Conservation (phyloP, 1,140 invertebrate species). For the Bombus terrestris region DNA sequence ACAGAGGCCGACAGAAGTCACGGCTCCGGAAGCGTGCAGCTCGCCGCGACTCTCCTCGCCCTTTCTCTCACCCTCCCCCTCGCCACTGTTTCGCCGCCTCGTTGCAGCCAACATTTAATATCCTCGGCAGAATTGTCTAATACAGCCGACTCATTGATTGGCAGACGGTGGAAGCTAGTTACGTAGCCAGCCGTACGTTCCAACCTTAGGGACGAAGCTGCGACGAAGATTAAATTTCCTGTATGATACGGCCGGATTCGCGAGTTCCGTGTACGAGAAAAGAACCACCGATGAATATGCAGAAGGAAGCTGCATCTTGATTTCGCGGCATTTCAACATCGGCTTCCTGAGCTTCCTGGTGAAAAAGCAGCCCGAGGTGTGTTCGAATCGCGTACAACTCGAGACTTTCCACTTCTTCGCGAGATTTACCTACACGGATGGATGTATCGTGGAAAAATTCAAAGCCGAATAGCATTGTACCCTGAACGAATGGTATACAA, state of each 20-base stretch:
- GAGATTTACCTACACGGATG: too few species aligned
- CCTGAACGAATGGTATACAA: too few species aligned
- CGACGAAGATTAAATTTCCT: conserved; percentile 60
- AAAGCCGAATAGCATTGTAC: too few species aligned
- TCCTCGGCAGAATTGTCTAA: conserved; percentile 39
- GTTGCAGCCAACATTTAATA: conserved; percentile 44
- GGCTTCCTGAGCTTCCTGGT: conserved; percentile 19
- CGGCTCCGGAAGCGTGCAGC: conserved; percentile 55
- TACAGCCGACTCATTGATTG: conserved; percentile 60
- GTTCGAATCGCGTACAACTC: too few species aligned
- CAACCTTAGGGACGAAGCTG: background rate
- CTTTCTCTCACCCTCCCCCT: background rate
- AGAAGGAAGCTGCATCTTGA: conserved; percentile 7
- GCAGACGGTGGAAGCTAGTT: conserved; percentile 38
- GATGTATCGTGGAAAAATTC: too few species aligned
- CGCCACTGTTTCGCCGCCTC: background rate
- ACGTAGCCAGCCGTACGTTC: background rate
- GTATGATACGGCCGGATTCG: conserved; percentile 38
- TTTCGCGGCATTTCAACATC: conserved; percentile 41
- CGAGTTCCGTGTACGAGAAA: background rate
- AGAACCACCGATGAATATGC: background rate
- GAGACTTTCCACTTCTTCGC: too few species aligned
- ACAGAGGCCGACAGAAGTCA: conserved; percentile 63
- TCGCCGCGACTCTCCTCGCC: background rate
- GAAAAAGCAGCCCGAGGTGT: background rate